Base-by-base conservation (phyloP, 2,113 vertebrate species). In the Sturnus vulgaris region DNA sequence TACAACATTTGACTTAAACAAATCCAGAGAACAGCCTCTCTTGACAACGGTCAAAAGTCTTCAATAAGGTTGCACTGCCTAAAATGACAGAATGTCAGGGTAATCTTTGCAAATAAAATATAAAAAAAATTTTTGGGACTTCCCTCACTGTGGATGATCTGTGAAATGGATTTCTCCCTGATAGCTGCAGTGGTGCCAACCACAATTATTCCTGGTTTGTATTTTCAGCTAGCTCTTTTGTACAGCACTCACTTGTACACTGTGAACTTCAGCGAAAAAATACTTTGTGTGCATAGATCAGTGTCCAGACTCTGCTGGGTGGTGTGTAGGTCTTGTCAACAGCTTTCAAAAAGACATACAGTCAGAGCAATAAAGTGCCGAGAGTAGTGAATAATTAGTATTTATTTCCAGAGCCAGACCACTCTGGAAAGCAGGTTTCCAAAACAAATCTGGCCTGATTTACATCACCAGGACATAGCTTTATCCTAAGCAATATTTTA, bases 391-490 rank as follows among this genome's bases (percentile, higher is more conserved):
- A 60, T 73, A 70, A 92, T 66, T 70, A 77, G 13, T 56, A 61
- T 53, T 40, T 40, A 40, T 40, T 40, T 40, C 39, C 39, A 40
- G 39, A 92, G 92, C 68, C 90, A 95, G 79, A 88, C 60, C 93
- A 57, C 68, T 81, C 72, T 96, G 86, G 55, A 90, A 90, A 96
- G 56, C 47, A 75, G 44, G 52, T 88, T 96, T 95, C 92, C 90
- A 92, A 96, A 93, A 57, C 52, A 95, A 90, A 90, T 94, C 44
- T 93, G 42, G n/a, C 52, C 75, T 35, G 20, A 53, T 75, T 47
- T 86, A 37, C 79, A 93, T n/a, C 60, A 68, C 72, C 88, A 70
- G 66, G 39, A 57, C 59, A 56, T 5, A 25, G 71, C 28, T 95
- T 97, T 93, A 47, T 64, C 44, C 31, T 81, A 49, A 86, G n/a